Evolutionary conservation across 2,113 vertebrate genomes (phyloP).

Genomic region (Pionites leucogaster): DNA sequence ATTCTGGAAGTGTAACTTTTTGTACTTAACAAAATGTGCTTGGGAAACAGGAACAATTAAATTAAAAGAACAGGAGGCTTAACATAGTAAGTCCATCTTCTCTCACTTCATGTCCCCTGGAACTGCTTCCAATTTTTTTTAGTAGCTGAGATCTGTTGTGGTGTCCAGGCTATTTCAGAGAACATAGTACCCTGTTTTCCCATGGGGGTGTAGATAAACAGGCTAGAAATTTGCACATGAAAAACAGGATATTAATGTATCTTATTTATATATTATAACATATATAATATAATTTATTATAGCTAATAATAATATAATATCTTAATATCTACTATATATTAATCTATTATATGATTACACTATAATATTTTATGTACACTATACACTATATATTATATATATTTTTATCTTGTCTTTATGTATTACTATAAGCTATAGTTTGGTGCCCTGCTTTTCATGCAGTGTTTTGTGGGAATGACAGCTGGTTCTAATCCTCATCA

Average conservation of each 20-base stretch:
- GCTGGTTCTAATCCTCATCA: conserved; percentile 12
- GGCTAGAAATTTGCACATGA: not conserved
- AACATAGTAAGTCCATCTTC: not conserved
- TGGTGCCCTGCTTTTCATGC: not conserved
- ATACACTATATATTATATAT: too few species aligned
- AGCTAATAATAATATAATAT: too few species aligned
- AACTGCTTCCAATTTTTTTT: not conserved
- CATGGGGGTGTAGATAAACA: not conserved
- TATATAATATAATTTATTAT: too few species aligned
- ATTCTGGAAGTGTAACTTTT: not conserved
- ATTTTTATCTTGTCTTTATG: not conserved
- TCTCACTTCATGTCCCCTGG: not conserved
- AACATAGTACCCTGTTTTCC: not conserved
- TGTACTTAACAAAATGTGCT: not conserved
- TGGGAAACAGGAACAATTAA: not conserved
- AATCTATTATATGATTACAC: too few species aligned
- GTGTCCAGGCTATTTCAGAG: not conserved
- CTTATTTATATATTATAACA: too few species aligned
- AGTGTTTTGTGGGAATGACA: not conserved
- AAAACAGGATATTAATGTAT: not conserved
- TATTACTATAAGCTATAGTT: not conserved
- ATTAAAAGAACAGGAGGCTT: not conserved
- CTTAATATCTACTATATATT: too few species aligned
- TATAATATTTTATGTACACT: too few species aligned
- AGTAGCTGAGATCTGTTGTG: not conserved